Evolutionary conservation across 2,888 invertebrate genomes (phyloP).

Genomic region (Urechis unicinctus): DNA sequence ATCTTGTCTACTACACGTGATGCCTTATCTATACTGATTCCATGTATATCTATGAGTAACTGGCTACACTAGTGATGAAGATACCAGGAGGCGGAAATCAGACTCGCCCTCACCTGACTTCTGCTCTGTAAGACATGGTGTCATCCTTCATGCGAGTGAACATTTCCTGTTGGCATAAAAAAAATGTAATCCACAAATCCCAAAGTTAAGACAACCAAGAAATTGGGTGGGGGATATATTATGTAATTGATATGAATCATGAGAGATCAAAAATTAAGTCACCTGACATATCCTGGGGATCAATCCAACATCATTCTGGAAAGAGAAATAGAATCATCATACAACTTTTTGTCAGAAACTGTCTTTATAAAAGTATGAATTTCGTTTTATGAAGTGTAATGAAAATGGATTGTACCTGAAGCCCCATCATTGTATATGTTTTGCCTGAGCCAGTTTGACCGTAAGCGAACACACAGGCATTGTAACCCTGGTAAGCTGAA

Average conservation of each 20-base stretch:
- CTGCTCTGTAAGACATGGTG: conserved; percentile 39
- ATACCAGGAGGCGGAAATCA: not conserved
- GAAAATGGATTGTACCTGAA: conserved; percentile 4
- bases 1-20: no score
- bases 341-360: not conserved
- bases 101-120: conserved; percentile 50
- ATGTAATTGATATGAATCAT: not conserved
- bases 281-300: conserved; percentile 43
- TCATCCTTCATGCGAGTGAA: conserved; percentile 42
- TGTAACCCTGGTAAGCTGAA: conserved; percentile 62
- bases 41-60: no score
- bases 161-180: conserved; percentile 32
- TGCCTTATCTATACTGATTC: no score
- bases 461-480: conserved; percentile 82
- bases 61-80: not conserved
- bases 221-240: no score
- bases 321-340: no score
- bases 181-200: not conserved
- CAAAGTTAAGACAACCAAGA: not conserved
- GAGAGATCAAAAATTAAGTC: conserved; percentile 1
- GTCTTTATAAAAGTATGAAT: not conserved
- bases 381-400: not conserved
- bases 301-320: conserved; percentile 40
- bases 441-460: conserved; percentile 84
- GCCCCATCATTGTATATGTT: conserved; percentile 82